Percentiles rank a stretch among this genome's conserved stretches.
These are phyloP conservation scores for Nothobranchius furzeri DNA, from an alignment of 2,113 vertebrate species.

Conservation along the genomic window DNA sequence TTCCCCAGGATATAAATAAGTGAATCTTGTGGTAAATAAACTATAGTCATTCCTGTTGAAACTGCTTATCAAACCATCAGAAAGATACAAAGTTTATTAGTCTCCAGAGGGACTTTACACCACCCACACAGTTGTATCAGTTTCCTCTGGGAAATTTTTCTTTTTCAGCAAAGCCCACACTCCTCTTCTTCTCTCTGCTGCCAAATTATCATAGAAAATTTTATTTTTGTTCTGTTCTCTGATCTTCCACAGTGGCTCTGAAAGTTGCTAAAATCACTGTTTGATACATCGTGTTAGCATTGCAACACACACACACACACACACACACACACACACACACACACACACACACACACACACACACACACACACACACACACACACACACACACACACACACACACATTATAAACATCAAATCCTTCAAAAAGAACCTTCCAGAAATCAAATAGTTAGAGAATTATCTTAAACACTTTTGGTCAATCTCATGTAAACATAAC, in stretches of 20 bases:
- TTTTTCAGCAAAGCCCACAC: conserved; percentile 12
- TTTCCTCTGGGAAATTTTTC: conserved; percentile 19
- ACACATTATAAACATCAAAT: too few relatives aligned
- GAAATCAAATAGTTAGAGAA: too few relatives aligned
- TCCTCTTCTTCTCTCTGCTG: background rate
- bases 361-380: too few relatives aligned
- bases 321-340: too few relatives aligned
- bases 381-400: too few relatives aligned
- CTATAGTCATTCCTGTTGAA: conserved; percentile 19
- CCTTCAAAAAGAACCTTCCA: too few relatives aligned
- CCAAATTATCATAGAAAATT: conserved; percentile 14
- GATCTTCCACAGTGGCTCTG: background rate
- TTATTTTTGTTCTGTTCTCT: conserved; percentile 5
- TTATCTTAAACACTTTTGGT: too few relatives aligned
- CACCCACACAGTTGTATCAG: conserved; percentile 10
- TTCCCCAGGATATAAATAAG: too few relatives aligned
- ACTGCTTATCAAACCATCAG: conserved; percentile 19
- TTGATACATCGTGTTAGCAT: too few relatives aligned
- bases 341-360: too few relatives aligned
- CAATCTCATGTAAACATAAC: too few relatives aligned
- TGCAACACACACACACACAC: too few relatives aligned
- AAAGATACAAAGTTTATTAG: conserved; percentile 20
- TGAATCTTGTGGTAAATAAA: conserved; percentile 27
- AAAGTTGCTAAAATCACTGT: conserved; percentile 8
- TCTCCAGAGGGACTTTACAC: conserved; percentile 22